These are phyloP conservation scores for Leucoraja erinaceus DNA, from an alignment of 2,113 vertebrate genomes.

Conservation along the genomic window DNA sequence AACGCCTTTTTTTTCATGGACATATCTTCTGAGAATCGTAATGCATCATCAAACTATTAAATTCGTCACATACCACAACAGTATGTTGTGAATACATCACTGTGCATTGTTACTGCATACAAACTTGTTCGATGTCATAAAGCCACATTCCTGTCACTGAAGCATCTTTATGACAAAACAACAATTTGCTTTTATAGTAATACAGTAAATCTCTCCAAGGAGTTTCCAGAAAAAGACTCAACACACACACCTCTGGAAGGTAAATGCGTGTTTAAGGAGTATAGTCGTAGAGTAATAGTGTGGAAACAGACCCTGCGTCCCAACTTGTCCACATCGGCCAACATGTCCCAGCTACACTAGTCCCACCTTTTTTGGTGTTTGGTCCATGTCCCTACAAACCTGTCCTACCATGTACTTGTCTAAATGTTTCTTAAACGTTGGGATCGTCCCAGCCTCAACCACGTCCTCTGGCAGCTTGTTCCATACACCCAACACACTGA, in stretches of 20 bases:
- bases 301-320: no score
- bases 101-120: not conserved
- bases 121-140: not conserved
- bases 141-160: not conserved
- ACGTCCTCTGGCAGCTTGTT: no score
- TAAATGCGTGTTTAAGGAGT: not conserved
- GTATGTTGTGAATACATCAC: not conserved
- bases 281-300: not conserved
- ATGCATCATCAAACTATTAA: not conserved
- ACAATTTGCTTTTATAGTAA: not conserved
- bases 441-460: no score
- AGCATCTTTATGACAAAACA: constrained; percentile 3
- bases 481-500: no score
- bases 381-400: no score
- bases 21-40: not conserved
- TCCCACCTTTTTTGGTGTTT: no score
- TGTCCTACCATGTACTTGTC: no score
- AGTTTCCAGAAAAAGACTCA: not conserved
- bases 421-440: no score
- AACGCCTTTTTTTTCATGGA: not conserved
- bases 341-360: no score
- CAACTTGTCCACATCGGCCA: no score
- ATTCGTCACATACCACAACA: not conserved
- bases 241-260: not conserved
- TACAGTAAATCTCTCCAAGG: not conserved